Evolutionary conservation across 2,888 invertebrate species (phyloP), one percentile per base, ranked within the genome.

Genomic region (Bugula neritina): DNA sequence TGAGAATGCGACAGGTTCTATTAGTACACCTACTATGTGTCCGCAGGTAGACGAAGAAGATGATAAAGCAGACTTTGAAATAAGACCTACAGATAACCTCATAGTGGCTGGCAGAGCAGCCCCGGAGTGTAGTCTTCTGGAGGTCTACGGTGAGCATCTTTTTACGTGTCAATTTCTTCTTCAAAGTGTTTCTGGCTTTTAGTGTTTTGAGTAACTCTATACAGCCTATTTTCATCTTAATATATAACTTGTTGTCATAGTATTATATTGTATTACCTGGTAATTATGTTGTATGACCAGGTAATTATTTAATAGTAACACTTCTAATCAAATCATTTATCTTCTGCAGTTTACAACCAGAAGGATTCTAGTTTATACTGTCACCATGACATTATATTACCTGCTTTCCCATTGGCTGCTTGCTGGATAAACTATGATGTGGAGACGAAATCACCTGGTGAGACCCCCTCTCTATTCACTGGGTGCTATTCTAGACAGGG

Each of bases 391-490:
- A 89, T 94, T 73, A 86, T 94, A 29, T 85, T 99, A 73, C 91
- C 94, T 0, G 90, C 92, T 76, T 92, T 93, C 82, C 96, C 97
- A 0, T 86, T 98, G 17, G 93, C 93, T 79, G 75, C 97, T 71
- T 96, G 97, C 84, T 94, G 95, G 92, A 86, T 98, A 73, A 91
- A 91, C 83, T 93, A 91, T 82, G 93, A 95, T 83, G 90, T 93
- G 0, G 84, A 63, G 31, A 63, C 63, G 10, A 63, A 63, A 34
- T 31, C 31, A 72, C 72, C 78, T 74, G 79, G 79, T 77, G 58
- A 58, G 63, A n/a, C n/a, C n/a, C n/a, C n/a, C n/a, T n/a, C n/a
- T n/a, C n/a, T n/a, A n/a, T n/a, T n/a, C n/a, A n/a, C n/a, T n/a
- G n/a, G n/a, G n/a, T n/a, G n/a, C n/a, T n/a, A n/a, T n/a, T n/a